Evolutionary conservation across 2,113 vertebrate species (phyloP).

Genomic region (Toxotes jaculatrix): DNA sequence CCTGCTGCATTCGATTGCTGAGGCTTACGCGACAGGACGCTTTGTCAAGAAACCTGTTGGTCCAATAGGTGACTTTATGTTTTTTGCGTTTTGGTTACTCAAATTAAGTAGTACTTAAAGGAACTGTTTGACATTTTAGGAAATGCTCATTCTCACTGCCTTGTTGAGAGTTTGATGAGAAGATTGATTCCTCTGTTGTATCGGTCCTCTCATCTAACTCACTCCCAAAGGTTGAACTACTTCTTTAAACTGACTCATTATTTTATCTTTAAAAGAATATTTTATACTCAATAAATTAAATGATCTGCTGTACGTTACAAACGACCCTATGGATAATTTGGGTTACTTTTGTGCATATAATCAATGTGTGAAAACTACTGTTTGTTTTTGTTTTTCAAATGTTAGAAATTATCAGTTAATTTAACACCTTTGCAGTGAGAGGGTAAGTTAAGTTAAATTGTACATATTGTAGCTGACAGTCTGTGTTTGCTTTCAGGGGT

Average conservation of each 20-base stretch:
- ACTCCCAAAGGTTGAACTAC: neutral
- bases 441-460: too few species aligned
- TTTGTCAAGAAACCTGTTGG: conserved; percentile 62
- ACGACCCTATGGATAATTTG: too few species aligned
- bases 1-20: conserved; percentile 32
- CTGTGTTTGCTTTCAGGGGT: conserved; percentile 44
- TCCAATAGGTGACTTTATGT: conserved; percentile 56
- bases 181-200: neutral
- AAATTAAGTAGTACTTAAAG: neutral
- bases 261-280: neutral
- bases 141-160: too few species aligned
- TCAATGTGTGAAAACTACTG: too few species aligned
- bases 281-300: neutral
- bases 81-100: neutral
- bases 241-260: neutral
- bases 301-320: neutral
- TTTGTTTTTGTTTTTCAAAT: too few species aligned
- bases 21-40: conserved; percentile 32
- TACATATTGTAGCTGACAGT: neutral
- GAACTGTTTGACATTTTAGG: too few species aligned
- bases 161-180: neutral
- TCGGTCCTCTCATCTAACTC: too few species aligned
- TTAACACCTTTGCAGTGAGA: too few species aligned
- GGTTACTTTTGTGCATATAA: too few species aligned
- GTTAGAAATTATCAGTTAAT: too few species aligned